Conservation (phyloP, 2,888 invertebrate species). For the Agriotes lineatus region DNA sequence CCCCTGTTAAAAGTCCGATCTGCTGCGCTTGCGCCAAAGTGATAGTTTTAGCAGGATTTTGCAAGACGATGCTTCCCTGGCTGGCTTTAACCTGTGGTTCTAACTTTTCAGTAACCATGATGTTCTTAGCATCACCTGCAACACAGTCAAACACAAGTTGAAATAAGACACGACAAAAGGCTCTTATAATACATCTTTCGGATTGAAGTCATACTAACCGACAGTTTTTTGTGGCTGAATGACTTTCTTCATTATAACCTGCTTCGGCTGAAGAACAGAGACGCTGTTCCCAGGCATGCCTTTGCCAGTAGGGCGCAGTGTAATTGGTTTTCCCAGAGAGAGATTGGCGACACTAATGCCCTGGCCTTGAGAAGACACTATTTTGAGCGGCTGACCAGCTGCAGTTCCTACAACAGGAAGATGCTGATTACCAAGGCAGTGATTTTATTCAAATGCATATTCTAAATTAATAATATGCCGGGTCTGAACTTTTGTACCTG, state of each 20-base stretch:
- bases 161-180: neutral
- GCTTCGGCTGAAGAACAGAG: slow-evolving; percentile 58
- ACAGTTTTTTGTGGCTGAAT: slow-evolving; percentile 39
- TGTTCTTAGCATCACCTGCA: slow-evolving; percentile 28
- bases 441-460: too few relatives aligned
- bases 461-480: too few relatives aligned
- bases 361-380: slow-evolving; percentile 62
- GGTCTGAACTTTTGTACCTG: too few relatives aligned
- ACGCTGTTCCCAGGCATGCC: slow-evolving; percentile 52
- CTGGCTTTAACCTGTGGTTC: slow-evolving; percentile 49
- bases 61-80: slow-evolving; percentile 52
- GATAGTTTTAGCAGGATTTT: slow-evolving; percentile 71
- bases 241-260: slow-evolving; percentile 63
- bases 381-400: slow-evolving; percentile 62
- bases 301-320: slow-evolving; percentile 60
- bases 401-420: slow-evolving; percentile 44
- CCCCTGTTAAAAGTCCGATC: slow-evolving; percentile 69
- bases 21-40: slow-evolving; percentile 76
- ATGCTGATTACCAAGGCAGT: too few relatives aligned
- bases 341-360: slow-evolving; percentile 62
- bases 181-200: too few relatives aligned
- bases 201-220: slow-evolving; percentile 26
- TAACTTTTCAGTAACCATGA: slow-evolving; percentile 57
- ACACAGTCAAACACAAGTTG: neutral
- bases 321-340: slow-evolving; percentile 59